Evolutionary conservation across 2,888 invertebrate species (phyloP).

Genomic region (Ectropis crepuscularia): DNA sequence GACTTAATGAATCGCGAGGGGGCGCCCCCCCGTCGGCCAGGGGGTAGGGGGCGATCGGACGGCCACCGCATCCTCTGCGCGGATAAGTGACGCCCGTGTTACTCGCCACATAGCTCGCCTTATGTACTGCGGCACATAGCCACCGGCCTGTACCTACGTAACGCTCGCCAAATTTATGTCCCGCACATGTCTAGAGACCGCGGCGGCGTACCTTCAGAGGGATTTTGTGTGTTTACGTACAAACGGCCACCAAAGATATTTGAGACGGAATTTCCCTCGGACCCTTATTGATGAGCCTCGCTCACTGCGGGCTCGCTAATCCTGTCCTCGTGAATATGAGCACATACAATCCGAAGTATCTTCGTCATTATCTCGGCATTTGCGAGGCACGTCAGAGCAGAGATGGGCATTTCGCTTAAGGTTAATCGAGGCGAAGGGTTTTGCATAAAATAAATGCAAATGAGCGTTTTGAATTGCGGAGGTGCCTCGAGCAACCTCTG

Average conservation of each 20-base stretch:
- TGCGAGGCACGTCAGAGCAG: slow-evolving; percentile 34
- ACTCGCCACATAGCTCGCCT: slow-evolving; percentile 77
- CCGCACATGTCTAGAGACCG: slow-evolving; percentile 84
- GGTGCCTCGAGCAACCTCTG: slow-evolving; percentile 52
- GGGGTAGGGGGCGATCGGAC: slow-evolving; percentile 76
- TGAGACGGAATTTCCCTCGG: slow-evolving; percentile 75
- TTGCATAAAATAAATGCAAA: slow-evolving; percentile 62
- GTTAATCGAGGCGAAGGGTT: slow-evolving; percentile 54
- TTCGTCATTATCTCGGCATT: slow-evolving; percentile 42
- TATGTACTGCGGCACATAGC: slow-evolving; percentile 79
- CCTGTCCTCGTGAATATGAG: slow-evolving; percentile 43
- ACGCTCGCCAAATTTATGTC: slow-evolving; percentile 84
- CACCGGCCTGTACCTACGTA: slow-evolving; percentile 81
- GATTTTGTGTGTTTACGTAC: slow-evolving; percentile 84
- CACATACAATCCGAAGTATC: slow-evolving; percentile 39
- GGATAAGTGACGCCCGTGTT: slow-evolving; percentile 85
- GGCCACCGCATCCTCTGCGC: slow-evolving; percentile 84
- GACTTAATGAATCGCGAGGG: slow-evolving; percentile 83
- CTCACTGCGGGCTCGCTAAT: slow-evolving; percentile 56
- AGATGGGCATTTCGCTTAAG: slow-evolving; percentile 44
- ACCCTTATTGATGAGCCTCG: slow-evolving; percentile 77
- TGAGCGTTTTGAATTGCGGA: slow-evolving; percentile 50
- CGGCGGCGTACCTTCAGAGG: slow-evolving; percentile 82
- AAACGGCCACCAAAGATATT: slow-evolving; percentile 77
- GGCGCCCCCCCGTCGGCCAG: slow-evolving; percentile 54